Base-by-base conservation (phyloP, 2,797 vertebrate genomes). In the Sebastes kiyomatsui region DNA sequence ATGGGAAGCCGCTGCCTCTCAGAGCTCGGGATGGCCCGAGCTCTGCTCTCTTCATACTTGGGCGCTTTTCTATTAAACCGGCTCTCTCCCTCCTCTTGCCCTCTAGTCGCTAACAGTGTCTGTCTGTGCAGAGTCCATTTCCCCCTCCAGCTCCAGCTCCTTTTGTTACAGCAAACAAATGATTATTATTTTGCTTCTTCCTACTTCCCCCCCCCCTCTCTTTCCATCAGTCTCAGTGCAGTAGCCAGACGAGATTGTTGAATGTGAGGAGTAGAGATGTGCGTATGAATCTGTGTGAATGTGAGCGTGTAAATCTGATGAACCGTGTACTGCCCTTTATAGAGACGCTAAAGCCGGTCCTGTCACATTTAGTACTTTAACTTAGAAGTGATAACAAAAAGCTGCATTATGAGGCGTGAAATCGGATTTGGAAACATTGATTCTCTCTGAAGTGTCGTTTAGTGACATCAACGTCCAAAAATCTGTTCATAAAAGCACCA, bases 191-290 rank as follows among this genome's bases (percentile, higher is more conserved):
- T 94, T 92, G 75, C 83, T 88, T 89, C 60, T 82, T 85, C 70
- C 75, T 82, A 13, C 38, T 2, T 0, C 4, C 1, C 4, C 1
- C 2, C 2, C 60, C 3, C 20, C 67, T 60, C 74, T 73, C 68
- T 82, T 81, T 82, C 72, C 75, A 86, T 90, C 87, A 83, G 89
- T 93, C 85, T 93, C 82, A 86, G 86, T 93, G 92, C 90, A 94
- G 92, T 94, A 90, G 93, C 93, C 93, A 67, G 87, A 92, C 33
- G 88, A 96, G 93, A 94, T 95, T 94, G 89, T 83, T 80, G 70
- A 78, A 82, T 88, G 54, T 69, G 75, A 79, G 83, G 79, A 82
- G 30, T 52, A 22, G 49, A 64, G 60, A 27, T 80, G 75, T 61
- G 69, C 67, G 75, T 75, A 72, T 28, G 60, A 42, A 64, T 79